Evolutionary conservation across 2,888 invertebrate genomes (phyloP), one percentile per base, ranked within the genome.

Genomic region (Hecatera dysodea): DNA sequence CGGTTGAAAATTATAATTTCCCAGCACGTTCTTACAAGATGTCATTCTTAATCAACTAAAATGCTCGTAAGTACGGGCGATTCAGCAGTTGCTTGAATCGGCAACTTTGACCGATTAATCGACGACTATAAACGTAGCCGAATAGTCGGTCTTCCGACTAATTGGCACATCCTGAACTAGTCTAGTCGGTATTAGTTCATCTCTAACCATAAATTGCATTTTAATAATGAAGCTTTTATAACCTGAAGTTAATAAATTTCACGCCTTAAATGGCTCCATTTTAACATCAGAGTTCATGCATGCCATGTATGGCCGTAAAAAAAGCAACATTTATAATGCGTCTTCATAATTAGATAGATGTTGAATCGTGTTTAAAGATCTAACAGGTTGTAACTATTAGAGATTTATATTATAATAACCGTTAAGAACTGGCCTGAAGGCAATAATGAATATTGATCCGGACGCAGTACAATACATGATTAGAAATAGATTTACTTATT

Each of bases 351-450:
- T 42, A 68, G 33, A 36, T 56, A 46, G 15, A 42, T 76, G 77
- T 55, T n/a, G 22, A 60, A 60, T 52, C 42, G 59, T 44, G 60
- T 69, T 60, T 48, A 27, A 75, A 75, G 59, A 69, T 60, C 69
- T 56, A 69, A 60, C 48, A 48, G 53, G 73, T 55, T 60, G 11
- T 68, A 48, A 59, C 27, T 19, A 24, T 24, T 29, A 52, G 55
- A 75, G 36, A 39, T 59, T 46, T 22, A 44, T 19, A 17, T 46
- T 22, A 44, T 19, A 17, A 9, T 42, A 22, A 56, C 33, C n/a
- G 55, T 48, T 42, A 9, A 27, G 12, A 65, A 48, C 8, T 48
- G 39, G 46, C 48, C 19, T 48, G 19, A 5, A 22, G 53, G 65
- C 33, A 27, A 42, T 27, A 19, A 12, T 39, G 42, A 15, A 24